Conservation (phyloP, 2,888 invertebrate genomes). For the Andrena dorsata region DNA sequence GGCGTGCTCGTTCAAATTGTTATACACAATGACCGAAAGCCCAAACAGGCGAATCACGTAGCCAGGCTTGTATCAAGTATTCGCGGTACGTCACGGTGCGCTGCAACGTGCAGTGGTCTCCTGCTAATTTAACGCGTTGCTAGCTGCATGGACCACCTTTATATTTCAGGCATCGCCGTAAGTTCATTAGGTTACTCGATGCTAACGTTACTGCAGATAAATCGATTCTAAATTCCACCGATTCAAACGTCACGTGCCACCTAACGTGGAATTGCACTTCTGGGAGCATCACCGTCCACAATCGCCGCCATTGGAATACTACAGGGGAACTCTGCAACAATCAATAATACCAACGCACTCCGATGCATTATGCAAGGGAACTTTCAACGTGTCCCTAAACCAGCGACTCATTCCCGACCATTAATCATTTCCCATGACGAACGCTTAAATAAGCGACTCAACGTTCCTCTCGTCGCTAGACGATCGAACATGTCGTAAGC, state of each 20-base stretch:
- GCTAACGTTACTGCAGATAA: background rate
- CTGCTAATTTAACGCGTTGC: conserved; percentile 47
- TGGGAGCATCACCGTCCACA: too few species aligned
- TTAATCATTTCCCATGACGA: conserved; percentile 63
- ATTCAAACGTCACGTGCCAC: background rate
- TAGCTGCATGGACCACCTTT: background rate
- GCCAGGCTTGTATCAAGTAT: conserved; percentile 51
- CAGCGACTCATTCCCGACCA: conserved; percentile 75
- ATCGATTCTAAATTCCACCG: background rate
- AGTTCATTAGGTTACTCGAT: background rate
- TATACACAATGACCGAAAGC: conserved; percentile 40
- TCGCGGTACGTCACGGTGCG: conserved; percentile 43
- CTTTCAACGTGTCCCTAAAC: conserved; percentile 75
- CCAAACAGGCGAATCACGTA: conserved; percentile 55
- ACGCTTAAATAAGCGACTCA: conserved; percentile 17
- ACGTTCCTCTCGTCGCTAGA: background rate
- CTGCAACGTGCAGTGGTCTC: conserved; percentile 19
- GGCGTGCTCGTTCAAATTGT: conserved; percentile 49
- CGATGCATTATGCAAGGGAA: conserved; percentile 42
- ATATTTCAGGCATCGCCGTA: conserved; percentile 16
- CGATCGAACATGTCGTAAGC: conserved; percentile 35
- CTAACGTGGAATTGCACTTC: background rate
- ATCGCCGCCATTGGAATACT: background rate
- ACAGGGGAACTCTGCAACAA: conserved; percentile 10
- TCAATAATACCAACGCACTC: conserved; percentile 38